Conservation (phyloP, 2,797 vertebrate species). For the Sebastes wilsoni region DNA sequence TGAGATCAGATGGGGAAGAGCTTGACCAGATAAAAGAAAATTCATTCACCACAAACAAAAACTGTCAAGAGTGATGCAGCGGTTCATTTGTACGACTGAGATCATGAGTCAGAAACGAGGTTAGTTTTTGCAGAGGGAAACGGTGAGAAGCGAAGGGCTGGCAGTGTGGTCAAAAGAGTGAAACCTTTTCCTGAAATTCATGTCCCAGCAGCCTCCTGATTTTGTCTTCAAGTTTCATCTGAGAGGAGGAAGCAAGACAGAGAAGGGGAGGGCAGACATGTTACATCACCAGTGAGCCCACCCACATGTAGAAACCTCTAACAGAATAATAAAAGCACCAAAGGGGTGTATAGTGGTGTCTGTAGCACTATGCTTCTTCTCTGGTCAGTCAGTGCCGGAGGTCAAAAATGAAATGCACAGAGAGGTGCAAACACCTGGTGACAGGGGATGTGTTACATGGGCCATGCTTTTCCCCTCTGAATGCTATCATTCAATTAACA, state of each 20-base stretch:
- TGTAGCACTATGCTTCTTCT: not conserved
- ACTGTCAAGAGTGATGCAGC: not conserved
- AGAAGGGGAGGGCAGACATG: conserved; percentile 16
- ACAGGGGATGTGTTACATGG: not conserved
- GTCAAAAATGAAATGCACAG: not conserved
- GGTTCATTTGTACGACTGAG: not conserved
- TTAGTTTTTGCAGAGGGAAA: not conserved
- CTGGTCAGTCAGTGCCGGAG: not conserved
- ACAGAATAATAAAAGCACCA: not conserved
- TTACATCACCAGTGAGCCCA: conserved; percentile 75
- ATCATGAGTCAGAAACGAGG: not conserved
- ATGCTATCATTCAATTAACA: not conserved
- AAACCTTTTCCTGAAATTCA: conserved; percentile 91
- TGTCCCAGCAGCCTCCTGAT: conserved; percentile 87
- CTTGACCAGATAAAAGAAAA: not conserved
- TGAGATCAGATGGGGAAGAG: not conserved
- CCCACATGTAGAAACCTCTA: conserved; percentile 45
- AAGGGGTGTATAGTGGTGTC: not conserved
- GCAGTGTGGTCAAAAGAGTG: conserved; percentile 36
- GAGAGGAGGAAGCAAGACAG: conserved; percentile 64
- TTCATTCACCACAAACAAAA: not conserved
- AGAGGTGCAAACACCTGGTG: not conserved
- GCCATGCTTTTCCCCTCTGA: not conserved
- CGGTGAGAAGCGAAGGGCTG: not conserved
- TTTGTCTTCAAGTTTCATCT: conserved; percentile 90